These are phyloP conservation scores for Leuciscus waleckii DNA, from an alignment of 2,797 vertebrate genomes.

Conservation along the genomic window DNA sequence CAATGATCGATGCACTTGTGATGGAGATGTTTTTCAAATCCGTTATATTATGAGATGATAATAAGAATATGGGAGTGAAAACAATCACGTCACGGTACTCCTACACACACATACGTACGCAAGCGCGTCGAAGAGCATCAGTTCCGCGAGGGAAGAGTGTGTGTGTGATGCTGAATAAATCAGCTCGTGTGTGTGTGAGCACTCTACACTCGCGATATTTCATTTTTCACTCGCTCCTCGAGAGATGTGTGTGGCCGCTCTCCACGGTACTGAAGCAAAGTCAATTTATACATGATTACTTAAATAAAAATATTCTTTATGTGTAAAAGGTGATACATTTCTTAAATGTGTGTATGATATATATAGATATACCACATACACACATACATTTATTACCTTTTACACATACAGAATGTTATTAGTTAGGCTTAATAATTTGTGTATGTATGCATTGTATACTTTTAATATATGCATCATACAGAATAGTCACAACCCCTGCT, in stretches of 20 bases:
- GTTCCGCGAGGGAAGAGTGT: constrained; percentile 45
- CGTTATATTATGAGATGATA: constrained; percentile 49
- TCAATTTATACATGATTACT: neutral
- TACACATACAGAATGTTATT: neutral
- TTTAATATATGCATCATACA: neutral
- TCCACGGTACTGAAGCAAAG: constrained; percentile 68
- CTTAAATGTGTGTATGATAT: neutral
- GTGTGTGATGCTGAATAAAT: constrained; percentile 61
- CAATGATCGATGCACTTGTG: constrained; percentile 25
- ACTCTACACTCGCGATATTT: constrained; percentile 49
- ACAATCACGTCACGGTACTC: constrained; percentile 66
- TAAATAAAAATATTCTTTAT: neutral
- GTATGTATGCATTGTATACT: no score
- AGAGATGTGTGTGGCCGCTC: constrained; percentile 49
- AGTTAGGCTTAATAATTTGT: no score
- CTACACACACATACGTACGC: constrained; percentile 63
- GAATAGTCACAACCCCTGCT: neutral
- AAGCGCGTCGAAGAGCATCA: constrained; percentile 61
- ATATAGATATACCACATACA: no score
- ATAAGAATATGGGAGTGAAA: constrained; percentile 66
- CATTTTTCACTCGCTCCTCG: neutral
- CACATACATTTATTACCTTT: neutral
- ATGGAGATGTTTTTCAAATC: neutral
- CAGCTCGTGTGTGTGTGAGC: constrained; percentile 64
- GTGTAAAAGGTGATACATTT: neutral